phyloP scores from a whole-genome alignment of 1,140 invertebrate genomes.

The Luehdorfia chinensis region DNA sequence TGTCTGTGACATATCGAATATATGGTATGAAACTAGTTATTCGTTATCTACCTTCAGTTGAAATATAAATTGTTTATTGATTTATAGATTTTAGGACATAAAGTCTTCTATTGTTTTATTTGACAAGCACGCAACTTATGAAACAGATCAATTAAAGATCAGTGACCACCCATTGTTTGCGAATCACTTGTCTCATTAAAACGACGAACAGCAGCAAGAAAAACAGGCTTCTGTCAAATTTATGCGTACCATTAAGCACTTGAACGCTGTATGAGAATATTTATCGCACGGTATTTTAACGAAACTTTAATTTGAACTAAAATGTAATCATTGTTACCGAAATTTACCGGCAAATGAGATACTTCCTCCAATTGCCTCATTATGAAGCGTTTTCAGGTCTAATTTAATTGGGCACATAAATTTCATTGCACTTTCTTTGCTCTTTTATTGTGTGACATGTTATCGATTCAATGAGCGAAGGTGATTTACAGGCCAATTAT shows the following conservation, averaged over 20 bases:
- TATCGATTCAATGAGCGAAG: constrained; percentile 34
- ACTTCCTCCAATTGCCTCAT: constrained; percentile 44
- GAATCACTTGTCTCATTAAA: constrained; percentile 60
- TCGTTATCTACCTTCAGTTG: too few species aligned
- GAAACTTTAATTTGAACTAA: constrained; percentile 52
- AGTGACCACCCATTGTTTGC: constrained; percentile 56
- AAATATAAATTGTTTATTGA: not conserved
- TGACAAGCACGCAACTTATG: constrained; percentile 10
- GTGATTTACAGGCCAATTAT: constrained; percentile 46
- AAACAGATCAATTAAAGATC: constrained; percentile 53
- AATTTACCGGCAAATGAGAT: constrained; percentile 37
- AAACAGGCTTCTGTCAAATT: constrained; percentile 53
- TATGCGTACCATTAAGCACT: constrained; percentile 46
- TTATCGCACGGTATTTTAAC: constrained; percentile 44
- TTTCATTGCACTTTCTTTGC: constrained; percentile 46
- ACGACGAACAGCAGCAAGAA: constrained; percentile 26
- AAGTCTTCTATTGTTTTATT: constrained; percentile 6
- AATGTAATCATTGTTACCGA: constrained; percentile 39
- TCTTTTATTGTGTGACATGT: constrained; percentile 25
- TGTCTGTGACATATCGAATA: not conserved
- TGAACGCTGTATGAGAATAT: constrained; percentile 30
- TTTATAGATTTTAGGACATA: not conserved
- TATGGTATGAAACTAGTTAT: too few species aligned
- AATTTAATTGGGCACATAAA: constrained; percentile 59
- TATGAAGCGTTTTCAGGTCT: constrained; percentile 36